Evolutionary conservation across 2,888 invertebrate genomes (phyloP), one percentile per base, ranked within the genome.

Genomic region (Polyommatus icarus): DNA sequence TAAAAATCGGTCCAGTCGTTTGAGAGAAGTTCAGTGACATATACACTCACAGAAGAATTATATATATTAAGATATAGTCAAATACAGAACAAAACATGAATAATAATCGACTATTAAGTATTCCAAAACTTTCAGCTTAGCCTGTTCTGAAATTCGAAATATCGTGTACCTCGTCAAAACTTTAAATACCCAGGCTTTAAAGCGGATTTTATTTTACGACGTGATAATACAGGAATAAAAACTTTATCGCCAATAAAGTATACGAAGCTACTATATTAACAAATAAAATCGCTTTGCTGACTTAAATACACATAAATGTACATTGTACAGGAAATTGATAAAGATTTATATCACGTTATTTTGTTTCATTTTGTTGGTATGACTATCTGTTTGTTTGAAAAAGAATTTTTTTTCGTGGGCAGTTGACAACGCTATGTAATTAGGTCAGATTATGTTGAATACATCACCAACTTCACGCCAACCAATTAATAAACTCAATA

Each of bases 211-310:
- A 24, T 76, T 76, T 77, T 71, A 77, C 76, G 76, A 32, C 67
- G 46, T 77, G 76, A 54, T 71, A 50, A 77, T 71, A 71, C 50
- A 32, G 76, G n/a, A 71, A 77, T 77, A 61, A 59, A 57, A 46
- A 67, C 24, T 77, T 77, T 77, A 77, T 71, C 32, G 50, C 67
- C 67, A 46, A 50, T 77, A 77, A 77, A 77, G 72, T 72, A 40
- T 72, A 72, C 20, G 40, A 72, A 72, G 40, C 72, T 40, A 40
- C 72, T 72, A 40, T 40, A 72, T 72, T 36, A 32, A 72, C 29
- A 18, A 67, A 67, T 67, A 67, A 67, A 67, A 15, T 32, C 29
- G 29, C 67, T 67, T 61, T 67, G 67, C 29, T 29, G 67, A 29
- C 29, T 67, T 32, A 29, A 67, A 29, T 67, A 32, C 67, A 32